These are phyloP conservation scores for Rhysida immarginata DNA, from an alignment of 1,140 invertebrate species.

Conservation along the genomic window DNA sequence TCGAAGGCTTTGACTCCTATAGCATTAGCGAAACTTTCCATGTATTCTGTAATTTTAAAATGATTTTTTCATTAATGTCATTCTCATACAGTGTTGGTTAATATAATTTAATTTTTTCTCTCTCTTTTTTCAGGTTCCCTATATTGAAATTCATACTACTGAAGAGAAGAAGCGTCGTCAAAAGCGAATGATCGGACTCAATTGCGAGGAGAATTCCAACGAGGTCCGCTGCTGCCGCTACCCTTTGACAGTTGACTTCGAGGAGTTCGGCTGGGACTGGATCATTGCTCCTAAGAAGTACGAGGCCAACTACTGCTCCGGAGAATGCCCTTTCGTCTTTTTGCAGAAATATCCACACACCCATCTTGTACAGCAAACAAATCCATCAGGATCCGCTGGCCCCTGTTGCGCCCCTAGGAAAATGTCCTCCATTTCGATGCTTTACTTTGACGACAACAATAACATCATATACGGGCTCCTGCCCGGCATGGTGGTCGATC, in stretches of 20 bases:
- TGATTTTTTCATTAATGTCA: not conserved
- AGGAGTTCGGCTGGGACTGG: conserved; percentile 95
- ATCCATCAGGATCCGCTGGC: conserved; percentile 50
- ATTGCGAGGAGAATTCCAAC: conserved; percentile 56
- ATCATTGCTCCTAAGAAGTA: conserved; percentile 92
- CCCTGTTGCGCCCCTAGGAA: conserved; percentile 81
- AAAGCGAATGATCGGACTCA: conserved; percentile 57
- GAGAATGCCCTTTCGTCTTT: conserved; percentile 79
- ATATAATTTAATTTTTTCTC: not conserved
- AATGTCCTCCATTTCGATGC: conserved; percentile 76
- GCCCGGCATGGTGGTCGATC: conserved; percentile 83
- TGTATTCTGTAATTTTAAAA: too few species aligned
- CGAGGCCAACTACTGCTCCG: conserved; percentile 90
- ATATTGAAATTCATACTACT: conserved; percentile 56
- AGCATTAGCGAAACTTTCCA: too few species aligned
- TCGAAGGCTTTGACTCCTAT: too few species aligned
- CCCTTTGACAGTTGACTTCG: conserved; percentile 86
- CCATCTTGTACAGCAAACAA: conserved; percentile 65
- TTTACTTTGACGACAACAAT: conserved; percentile 76
- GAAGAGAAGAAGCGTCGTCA: conserved; percentile 43
- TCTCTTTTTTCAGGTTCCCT: conserved; percentile 49
- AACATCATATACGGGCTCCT: conserved; percentile 77
- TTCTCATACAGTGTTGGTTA: not conserved
- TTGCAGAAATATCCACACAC: conserved; percentile 84
- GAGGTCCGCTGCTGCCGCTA: conserved; percentile 76